Percentiles rank a stretch among this genome's conserved stretches.
Conservation (phyloP, 2,888 invertebrate species). For the Dascillus cervinus region DNA sequence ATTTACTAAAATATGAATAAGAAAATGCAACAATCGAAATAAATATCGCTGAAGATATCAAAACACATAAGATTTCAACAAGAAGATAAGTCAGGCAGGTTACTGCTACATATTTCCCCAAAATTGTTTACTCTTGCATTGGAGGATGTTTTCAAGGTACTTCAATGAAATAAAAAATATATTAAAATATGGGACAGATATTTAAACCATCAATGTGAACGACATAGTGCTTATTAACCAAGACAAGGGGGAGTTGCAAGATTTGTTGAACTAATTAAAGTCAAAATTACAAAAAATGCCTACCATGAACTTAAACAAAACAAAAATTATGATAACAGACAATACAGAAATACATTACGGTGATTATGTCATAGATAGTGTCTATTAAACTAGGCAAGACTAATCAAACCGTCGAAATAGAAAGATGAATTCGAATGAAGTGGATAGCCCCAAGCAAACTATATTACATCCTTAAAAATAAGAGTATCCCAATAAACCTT, state of each 20-base stretch:
- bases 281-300: too few relatives aligned
- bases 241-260: slow-evolving; percentile 3
- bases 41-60: neutral
- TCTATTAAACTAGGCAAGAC: slow-evolving; percentile 10
- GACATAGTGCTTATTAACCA: slow-evolving; percentile 2
- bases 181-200: too few relatives aligned
- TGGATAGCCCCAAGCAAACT: slow-evolving; percentile 3
- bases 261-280: slow-evolving; percentile 7
- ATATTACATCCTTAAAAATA: neutral
- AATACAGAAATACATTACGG: slow-evolving; percentile 6
- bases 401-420: slow-evolving; percentile 5
- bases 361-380: slow-evolving; percentile 6
- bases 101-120: too few relatives aligned
- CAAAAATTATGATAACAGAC: slow-evolving; percentile 7
- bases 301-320: slow-evolving; percentile 8
- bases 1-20: neutral
- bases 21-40: neutral
- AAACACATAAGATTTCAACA: neutral
- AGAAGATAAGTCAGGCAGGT: neutral
- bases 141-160: too few relatives aligned
- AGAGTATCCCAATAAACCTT: slow-evolving; percentile 1
- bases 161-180: neutral
- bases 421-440: neutral
- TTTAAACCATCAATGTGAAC: too few relatives aligned
- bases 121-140: too few relatives aligned